These are phyloP conservation scores for Goniozus legneri DNA, from an alignment of 1,140 invertebrate genomes.

Conservation along the genomic window DNA sequence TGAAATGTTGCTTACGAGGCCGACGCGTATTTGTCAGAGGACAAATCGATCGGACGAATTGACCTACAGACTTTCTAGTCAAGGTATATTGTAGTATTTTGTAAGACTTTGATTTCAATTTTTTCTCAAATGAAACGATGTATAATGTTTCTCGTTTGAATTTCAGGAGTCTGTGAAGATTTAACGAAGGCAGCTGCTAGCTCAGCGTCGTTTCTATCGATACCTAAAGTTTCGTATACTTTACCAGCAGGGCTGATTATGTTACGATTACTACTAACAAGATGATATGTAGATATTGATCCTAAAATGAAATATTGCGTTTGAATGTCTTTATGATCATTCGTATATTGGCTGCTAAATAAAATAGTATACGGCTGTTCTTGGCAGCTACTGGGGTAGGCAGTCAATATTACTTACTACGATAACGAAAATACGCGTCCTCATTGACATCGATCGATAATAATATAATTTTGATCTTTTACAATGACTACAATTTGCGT, in stretches of 20 bases:
- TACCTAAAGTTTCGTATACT: conserved; percentile 34
- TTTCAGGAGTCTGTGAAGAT: conserved; percentile 48
- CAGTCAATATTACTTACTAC: not conserved
- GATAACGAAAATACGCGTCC: not conserved
- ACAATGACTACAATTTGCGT: too few relatives aligned
- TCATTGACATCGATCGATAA: conserved; percentile 20
- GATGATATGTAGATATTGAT: conserved; percentile 43
- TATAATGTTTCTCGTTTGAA: too few relatives aligned
- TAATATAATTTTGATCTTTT: too few relatives aligned
- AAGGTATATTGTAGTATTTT: too few relatives aligned
- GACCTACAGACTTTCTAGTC: conserved; percentile 42
- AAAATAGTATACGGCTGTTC: not conserved
- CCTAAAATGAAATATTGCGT: not conserved
- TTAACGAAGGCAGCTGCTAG: conserved; percentile 45
- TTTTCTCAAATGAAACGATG: too few relatives aligned
- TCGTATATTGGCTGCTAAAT: not conserved
- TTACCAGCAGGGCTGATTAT: conserved; percentile 26
- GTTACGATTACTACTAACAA: conserved; percentile 37
- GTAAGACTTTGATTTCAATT: too few relatives aligned
- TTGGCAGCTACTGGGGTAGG: not conserved
- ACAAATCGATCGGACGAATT: conserved; percentile 31
- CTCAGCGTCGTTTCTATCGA: conserved; percentile 39
- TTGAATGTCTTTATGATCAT: not conserved
- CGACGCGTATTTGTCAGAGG: conserved; percentile 37
- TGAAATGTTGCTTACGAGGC: conserved; percentile 40